phyloP scores from a whole-genome alignment of 1,140 invertebrate species.

The Ditylenchus dipsaci region DNA sequence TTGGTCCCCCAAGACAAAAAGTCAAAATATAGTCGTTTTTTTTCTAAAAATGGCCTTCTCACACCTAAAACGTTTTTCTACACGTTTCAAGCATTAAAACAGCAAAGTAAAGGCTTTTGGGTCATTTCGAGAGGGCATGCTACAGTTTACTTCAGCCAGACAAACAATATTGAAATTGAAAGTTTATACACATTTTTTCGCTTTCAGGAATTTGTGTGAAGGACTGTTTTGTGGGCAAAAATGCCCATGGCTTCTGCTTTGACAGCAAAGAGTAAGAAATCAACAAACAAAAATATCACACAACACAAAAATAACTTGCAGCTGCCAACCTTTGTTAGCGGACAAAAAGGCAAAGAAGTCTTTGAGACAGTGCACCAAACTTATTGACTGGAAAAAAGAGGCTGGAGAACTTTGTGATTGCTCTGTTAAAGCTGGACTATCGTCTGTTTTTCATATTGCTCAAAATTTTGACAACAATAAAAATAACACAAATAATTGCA shows the following conservation, averaged over 20 bases:
- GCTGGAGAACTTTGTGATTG: conserved; percentile 49
- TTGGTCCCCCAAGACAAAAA: no score
- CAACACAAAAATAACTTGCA: conserved; percentile 21
- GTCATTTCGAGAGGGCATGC: no score
- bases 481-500: conserved; percentile 8
- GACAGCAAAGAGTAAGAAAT: conserved; percentile 39
- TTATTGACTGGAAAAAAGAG: conserved; percentile 49
- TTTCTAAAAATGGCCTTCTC: no score
- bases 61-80: no score
- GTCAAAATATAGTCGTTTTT: no score
- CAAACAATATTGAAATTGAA: no score
- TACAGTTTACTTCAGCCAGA: no score
- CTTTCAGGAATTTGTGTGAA: conserved; percentile 14
- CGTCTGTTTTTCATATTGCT: conserved; percentile 10
- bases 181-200: conserved; percentile 1
- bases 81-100: no score
- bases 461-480: neutral
- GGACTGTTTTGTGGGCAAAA: conserved; percentile 47
- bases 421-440: conserved; percentile 46
- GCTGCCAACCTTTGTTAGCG: conserved; percentile 44
- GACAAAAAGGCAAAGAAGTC: conserved; percentile 47
- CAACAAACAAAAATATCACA: neutral
- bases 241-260: conserved; percentile 45
- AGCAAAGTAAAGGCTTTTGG: no score
- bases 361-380: conserved; percentile 41